Evolutionary conservation across 2,888 invertebrate species (phyloP).

Genomic region (Tenthredo notha): DNA sequence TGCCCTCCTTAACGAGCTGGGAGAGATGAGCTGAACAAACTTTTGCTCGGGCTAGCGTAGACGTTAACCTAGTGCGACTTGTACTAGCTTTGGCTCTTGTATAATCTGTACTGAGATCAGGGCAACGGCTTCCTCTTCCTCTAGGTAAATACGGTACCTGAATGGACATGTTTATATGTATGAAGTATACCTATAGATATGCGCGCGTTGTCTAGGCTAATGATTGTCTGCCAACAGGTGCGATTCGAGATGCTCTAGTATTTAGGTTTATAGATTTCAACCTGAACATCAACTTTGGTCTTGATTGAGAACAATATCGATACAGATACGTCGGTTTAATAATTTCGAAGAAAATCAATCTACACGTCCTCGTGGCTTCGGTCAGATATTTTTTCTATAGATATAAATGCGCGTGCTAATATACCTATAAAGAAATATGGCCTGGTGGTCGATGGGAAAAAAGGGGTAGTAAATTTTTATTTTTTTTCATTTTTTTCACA

Average conservation of each 20-base stretch:
- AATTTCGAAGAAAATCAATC: conserved; percentile 11
- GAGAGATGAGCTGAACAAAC: conserved; percentile 42
- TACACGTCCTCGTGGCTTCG: conserved; percentile 9
- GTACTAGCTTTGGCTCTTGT: conserved; percentile 66
- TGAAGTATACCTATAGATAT: background rate
- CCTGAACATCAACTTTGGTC: background rate
- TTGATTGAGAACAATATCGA: background rate
- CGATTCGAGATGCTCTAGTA: background rate
- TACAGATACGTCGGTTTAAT: background rate
- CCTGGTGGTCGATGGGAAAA: background rate
- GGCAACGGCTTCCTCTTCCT: conserved; percentile 61
- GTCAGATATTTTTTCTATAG: conserved; percentile 11
- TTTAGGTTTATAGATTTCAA: background rate
- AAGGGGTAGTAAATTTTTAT: background rate
- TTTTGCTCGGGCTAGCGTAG: conserved; percentile 59
- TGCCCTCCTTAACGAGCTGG: conserved; percentile 33
- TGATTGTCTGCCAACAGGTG: conserved; percentile 1
- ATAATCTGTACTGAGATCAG: conserved; percentile 73
- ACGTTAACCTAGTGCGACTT: conserved; percentile 66
- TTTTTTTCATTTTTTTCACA: background rate
- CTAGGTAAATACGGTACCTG: background rate
- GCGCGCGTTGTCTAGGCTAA: background rate
- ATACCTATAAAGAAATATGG: conserved; percentile 25
- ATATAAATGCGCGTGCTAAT: conserved; percentile 18
- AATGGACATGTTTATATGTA: background rate